phyloP scores from a whole-genome alignment of 2,888 invertebrate species.

The Magallana nippona region DNA sequence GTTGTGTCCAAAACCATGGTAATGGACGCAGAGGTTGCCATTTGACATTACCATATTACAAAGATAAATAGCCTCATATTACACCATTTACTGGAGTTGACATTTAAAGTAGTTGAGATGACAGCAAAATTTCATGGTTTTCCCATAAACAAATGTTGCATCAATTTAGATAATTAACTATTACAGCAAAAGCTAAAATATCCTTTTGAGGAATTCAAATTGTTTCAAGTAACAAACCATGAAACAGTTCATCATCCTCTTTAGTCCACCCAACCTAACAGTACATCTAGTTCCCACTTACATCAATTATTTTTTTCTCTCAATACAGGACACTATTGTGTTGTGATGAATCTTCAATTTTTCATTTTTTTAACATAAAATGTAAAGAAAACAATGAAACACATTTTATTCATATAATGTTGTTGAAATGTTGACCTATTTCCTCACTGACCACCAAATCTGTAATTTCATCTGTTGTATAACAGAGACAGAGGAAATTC shows the following conservation, averaged over 20 bases:
- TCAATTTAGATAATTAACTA: constrained; percentile 30
- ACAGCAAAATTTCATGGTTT: constrained; percentile 22
- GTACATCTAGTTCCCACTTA: not conserved
- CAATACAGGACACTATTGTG: not conserved
- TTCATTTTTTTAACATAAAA: no score
- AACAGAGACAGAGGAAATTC: not conserved
- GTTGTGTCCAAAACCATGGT: constrained; percentile 2
- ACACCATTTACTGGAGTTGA: constrained; percentile 8
- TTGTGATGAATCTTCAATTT: no score
- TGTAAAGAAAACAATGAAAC: no score
- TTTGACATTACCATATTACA: constrained; percentile 12
- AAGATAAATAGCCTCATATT: not conserved
- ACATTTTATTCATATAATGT: no score
- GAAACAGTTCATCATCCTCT: not conserved
- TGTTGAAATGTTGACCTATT: not conserved
- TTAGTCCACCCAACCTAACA: not conserved
- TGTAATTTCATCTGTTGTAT: not conserved
- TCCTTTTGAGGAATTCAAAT: constrained; percentile 22
- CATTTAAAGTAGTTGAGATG: not conserved
- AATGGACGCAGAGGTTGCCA: not conserved
- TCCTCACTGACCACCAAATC: not conserved
- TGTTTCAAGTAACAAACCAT: not conserved
- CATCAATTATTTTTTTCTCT: not conserved
- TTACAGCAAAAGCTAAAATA: not conserved
- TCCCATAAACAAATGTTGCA: constrained; percentile 20